These are phyloP conservation scores for Parochlus steinenii DNA, from an alignment of 2,888 invertebrate species.

Conservation along the genomic window DNA sequence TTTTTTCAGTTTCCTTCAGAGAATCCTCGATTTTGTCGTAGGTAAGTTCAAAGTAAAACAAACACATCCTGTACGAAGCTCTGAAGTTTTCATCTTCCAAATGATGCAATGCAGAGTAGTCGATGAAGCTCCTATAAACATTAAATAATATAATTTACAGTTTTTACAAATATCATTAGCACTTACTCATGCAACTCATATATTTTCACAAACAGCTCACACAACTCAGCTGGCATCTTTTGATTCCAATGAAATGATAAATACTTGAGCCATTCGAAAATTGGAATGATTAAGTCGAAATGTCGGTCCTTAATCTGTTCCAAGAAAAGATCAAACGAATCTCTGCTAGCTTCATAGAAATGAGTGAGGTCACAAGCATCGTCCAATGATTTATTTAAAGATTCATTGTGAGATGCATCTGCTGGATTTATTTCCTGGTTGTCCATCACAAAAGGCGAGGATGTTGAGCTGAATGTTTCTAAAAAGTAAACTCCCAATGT, in stretches of 20 bases:
- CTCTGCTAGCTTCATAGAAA: slow-evolving; percentile 15
- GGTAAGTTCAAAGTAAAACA: slow-evolving; percentile 21
- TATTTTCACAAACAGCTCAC: slow-evolving; percentile 18
- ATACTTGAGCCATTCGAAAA: slow-evolving; percentile 20
- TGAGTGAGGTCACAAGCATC: slow-evolving; percentile 18
- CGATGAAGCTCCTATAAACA: slow-evolving; percentile 18
- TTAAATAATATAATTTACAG: not conserved
- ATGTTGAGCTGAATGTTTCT: slow-evolving; percentile 15
- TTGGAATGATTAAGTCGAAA: slow-evolving; percentile 20
- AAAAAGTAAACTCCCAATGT: slow-evolving; percentile 20
- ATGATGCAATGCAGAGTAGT: slow-evolving; percentile 19
- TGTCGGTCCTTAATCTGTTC: slow-evolving; percentile 12
- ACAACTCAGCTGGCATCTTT: slow-evolving; percentile 18
- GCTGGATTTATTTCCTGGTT: not conserved
- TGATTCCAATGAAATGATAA: slow-evolving; percentile 19
- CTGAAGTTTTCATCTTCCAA: slow-evolving; percentile 19
- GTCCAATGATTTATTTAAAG: slow-evolving; percentile 15
- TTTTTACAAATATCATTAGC: not conserved
- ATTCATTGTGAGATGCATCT: not conserved
- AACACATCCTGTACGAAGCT: slow-evolving; percentile 18
- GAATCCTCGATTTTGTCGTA: slow-evolving; percentile 15
- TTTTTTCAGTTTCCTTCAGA: no score
- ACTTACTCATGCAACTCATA: slow-evolving; percentile 20
- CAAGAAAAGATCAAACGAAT: slow-evolving; percentile 7
- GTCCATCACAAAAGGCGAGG: slow-evolving; percentile 2